phyloP scores from a whole-genome alignment of 2,113 vertebrate species.

The Lepisosteus osseus region DNA sequence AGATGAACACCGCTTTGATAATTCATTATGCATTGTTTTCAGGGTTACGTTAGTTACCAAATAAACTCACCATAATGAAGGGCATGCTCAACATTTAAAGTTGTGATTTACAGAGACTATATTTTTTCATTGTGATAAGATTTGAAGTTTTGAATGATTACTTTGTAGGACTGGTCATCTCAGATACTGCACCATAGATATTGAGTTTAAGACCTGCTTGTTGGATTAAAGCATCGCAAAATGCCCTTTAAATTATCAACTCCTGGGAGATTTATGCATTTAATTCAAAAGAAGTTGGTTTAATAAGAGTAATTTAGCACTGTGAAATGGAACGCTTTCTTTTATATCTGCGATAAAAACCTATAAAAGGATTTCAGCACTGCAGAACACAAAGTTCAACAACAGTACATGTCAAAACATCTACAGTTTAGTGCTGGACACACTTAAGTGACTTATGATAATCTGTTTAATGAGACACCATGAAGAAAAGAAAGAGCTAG shows the following conservation, averaged over 20 bases:
- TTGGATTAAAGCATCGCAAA: slow-evolving; percentile 24
- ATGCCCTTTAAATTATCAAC: slow-evolving; percentile 43
- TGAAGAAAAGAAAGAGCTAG: slow-evolving; percentile 28
- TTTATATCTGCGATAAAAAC: slow-evolving; percentile 25
- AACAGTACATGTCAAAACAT: slow-evolving; percentile 20
- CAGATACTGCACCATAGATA: neutral
- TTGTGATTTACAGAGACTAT: too few relatives aligned
- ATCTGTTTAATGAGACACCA: slow-evolving; percentile 37
- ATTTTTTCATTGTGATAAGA: too few relatives aligned
- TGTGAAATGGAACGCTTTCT: slow-evolving; percentile 26
- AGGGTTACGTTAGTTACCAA: too few relatives aligned
- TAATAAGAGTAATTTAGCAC: slow-evolving; percentile 47
- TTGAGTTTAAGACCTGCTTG: neutral
- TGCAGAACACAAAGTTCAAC: slow-evolving; percentile 1
- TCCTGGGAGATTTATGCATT: slow-evolving; percentile 49
- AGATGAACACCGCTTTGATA: too few relatives aligned
- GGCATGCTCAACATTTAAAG: too few relatives aligned
- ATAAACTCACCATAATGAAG: too few relatives aligned
- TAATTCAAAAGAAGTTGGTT: slow-evolving; percentile 49
- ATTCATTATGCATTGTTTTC: too few relatives aligned
- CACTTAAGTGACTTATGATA: slow-evolving; percentile 30
- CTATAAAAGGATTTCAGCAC: slow-evolving; percentile 17
- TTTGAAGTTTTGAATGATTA: too few relatives aligned
- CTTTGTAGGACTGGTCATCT: neutral
- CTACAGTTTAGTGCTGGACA: slow-evolving; percentile 24